phyloP scores from a whole-genome alignment of 2,113 vertebrate species.

The Hippopotamus amphibius region DNA sequence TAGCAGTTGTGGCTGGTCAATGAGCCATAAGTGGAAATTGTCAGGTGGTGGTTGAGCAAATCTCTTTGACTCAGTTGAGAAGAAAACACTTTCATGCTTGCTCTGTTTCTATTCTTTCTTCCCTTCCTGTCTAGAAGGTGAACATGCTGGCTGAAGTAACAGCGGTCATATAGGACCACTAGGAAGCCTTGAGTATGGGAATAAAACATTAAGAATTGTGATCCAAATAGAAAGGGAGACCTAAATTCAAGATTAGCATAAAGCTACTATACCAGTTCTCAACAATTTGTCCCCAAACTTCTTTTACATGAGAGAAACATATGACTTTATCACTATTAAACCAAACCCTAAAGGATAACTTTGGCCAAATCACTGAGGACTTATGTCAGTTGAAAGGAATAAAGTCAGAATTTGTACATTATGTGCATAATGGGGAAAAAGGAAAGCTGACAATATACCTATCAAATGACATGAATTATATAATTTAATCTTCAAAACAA shows the following conservation, averaged over 20 bases:
- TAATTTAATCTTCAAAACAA: background rate
- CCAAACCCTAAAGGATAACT: background rate
- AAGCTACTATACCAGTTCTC: background rate
- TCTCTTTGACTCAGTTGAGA: background rate
- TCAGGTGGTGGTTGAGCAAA: background rate
- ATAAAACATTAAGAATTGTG: background rate
- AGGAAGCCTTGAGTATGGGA: background rate
- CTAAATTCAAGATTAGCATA: no score
- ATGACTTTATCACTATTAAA: no score
- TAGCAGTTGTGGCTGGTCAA: background rate
- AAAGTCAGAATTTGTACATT: background rate
- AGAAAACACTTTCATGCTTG: background rate
- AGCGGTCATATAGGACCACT: background rate
- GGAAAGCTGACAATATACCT: background rate
- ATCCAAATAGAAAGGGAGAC: background rate
- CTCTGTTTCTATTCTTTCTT: background rate
- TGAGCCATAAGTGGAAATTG: background rate
- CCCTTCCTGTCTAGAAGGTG: background rate
- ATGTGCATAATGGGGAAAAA: background rate
- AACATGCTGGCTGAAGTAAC: background rate
- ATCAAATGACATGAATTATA: background rate
- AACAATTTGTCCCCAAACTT: background rate
- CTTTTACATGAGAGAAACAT: background rate
- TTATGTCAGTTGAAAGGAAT: background rate
- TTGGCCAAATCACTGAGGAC: background rate